Base-by-base conservation (phyloP, 2,888 invertebrate genomes). In the Rotaria sp. region DNA sequence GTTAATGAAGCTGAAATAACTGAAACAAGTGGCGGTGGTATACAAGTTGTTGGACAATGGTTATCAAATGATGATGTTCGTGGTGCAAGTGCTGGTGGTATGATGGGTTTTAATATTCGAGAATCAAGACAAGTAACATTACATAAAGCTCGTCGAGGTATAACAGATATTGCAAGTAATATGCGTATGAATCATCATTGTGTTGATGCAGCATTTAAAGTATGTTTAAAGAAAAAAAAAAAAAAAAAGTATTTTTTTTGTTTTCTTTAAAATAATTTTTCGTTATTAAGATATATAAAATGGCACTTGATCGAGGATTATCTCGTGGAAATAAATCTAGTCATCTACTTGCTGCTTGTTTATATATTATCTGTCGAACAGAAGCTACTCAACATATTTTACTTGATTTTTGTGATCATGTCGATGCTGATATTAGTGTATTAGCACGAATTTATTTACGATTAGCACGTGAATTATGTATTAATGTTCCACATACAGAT, bases 381-480 rank as follows among this genome's bases (percentile, higher is more conserved):
- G 96, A 97, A 92, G 95, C 85, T 18, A 86, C 86, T 4, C 86
- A 85, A 45, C 86, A 97, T 94, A 93, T 98, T 91, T 93, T 98
- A 85, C 95, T 99, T 89, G 98, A 99, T 91, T 96, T 98, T 88
- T 97, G 97, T 92, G 98, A 98, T 92, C 94, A 96, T n/a, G 93
- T 96, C 52, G 89, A 90, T 88, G 90, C 84, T 38, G 75, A 87
- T 67, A 84, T 87, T 55, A 85, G 87, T 87, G 45, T 84, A 52
- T 48, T 85, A 45, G 75, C 85, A 11, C 67, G 85, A 41, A 57
- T 86, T 8, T 85, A 87, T 74, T 57, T 86, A 86, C 84, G 87
- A 80, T 75, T 87, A 84, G 80, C 87, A 75, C 52, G 84, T 55
- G 30, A 50, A 75, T 75, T 88, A 55, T 74, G 87, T 59, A 85